phyloP scores from a whole-genome alignment of 2,888 invertebrate species.

The Suillia variegata region DNA sequence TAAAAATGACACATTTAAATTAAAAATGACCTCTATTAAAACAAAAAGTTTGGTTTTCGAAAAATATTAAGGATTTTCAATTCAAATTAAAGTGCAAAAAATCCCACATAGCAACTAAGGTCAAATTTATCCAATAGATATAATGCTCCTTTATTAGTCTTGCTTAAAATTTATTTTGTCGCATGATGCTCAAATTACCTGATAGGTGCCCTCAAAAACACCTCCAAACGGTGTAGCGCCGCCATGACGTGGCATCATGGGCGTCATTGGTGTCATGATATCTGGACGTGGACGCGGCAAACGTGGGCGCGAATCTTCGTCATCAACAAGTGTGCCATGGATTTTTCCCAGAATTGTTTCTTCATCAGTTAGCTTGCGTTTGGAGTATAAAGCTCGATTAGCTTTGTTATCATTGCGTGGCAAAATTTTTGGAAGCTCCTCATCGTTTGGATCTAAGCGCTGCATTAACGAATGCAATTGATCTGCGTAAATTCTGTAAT shows the following conservation, averaged over 20 bases:
- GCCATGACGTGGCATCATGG: conserved; percentile 42
- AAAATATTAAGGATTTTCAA: too few species aligned
- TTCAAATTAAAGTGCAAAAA: too few species aligned
- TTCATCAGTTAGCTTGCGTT: conserved; percentile 53
- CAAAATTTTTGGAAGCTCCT: conserved; percentile 43
- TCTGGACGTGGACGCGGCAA: conserved; percentile 42
- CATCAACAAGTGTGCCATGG: conserved; percentile 57
- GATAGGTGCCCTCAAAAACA: conserved; percentile 58
- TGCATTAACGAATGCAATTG: conserved; percentile 58
- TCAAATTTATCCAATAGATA: too few species aligned
- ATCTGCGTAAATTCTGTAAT: conserved; percentile 55
- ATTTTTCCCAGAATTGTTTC: conserved; percentile 59
- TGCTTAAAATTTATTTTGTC: too few species aligned
- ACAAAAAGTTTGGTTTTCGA: too few species aligned
- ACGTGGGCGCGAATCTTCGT: conserved; percentile 32
- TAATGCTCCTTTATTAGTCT: too few species aligned
- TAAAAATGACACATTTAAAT: too few species aligned
- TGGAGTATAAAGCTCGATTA: conserved; percentile 31
- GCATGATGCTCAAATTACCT: too few species aligned
- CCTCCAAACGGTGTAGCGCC: conserved; percentile 50
- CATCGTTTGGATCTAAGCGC: conserved; percentile 50
- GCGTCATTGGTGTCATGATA: conserved; percentile 48
- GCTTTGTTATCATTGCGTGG: conserved; percentile 49
- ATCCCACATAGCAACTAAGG: too few species aligned
- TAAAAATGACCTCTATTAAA: too few species aligned